Percentiles rank a stretch among this genome's conserved stretches.
Conservation (phyloP, 2,797 vertebrate genomes). For the Sebastes iracundus region DNA sequence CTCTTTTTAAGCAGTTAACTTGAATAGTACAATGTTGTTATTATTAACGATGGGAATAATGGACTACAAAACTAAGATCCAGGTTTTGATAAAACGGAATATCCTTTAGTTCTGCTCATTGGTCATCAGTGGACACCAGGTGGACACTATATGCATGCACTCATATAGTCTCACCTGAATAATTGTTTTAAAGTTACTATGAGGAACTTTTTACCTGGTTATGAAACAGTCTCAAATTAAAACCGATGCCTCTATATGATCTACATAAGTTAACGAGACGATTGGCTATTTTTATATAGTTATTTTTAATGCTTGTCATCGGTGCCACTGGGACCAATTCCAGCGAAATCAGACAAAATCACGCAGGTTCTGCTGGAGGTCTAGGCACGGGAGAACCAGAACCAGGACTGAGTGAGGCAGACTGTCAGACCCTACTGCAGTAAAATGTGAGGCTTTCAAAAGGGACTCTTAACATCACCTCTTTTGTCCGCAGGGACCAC, state of each 20-base stretch:
- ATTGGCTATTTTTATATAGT: neutral
- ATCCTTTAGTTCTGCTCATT: neutral
- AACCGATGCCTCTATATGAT: neutral
- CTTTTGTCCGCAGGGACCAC: neutral
- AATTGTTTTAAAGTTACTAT: neutral
- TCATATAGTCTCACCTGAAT: neutral
- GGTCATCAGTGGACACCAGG: neutral
- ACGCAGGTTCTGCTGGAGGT: too few species aligned
- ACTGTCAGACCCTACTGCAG: too few species aligned
- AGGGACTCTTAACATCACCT: neutral
- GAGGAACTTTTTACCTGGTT: neutral
- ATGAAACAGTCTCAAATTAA: neutral
- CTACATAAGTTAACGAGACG: neutral
- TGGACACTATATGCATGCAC: neutral
- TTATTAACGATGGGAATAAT: too few species aligned
- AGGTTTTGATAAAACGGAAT: neutral
- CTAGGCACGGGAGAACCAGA: too few species aligned
- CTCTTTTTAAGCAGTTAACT: neutral
- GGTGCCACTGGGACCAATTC: too few species aligned
- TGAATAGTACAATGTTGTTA: too few species aligned
- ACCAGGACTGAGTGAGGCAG: too few species aligned
- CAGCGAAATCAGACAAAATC: too few species aligned
- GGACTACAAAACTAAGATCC: neutral
- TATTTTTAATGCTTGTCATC: neutral
- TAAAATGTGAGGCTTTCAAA: too few species aligned